Evolutionary conservation across 2,888 invertebrate genomes (phyloP).

Genomic region (Baccha elongata): DNA sequence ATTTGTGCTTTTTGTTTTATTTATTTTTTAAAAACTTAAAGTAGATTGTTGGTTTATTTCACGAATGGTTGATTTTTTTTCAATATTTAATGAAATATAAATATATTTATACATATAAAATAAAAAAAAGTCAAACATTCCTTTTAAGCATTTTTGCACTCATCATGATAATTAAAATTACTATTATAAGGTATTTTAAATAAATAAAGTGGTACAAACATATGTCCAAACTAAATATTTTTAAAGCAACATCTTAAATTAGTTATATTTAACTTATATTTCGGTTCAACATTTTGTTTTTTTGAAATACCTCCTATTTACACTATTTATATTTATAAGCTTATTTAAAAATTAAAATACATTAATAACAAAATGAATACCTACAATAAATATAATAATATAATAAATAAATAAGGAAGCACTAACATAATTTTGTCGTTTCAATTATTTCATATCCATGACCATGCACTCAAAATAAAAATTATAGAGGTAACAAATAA

Average conservation of each 20-base stretch:
- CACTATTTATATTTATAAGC: constrained; percentile 37
- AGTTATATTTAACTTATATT: neutral
- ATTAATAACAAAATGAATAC: neutral
- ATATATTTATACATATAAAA: no score
- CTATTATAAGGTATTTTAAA: no score
- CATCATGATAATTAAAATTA: constrained; percentile 17
- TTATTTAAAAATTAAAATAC: neutral
- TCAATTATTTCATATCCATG: neutral
- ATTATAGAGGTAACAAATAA: no score
- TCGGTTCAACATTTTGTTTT: constrained; percentile 8
- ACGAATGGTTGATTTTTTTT: constrained; percentile 43
- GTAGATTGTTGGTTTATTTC: no score
- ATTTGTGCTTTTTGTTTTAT: constrained; percentile 26
- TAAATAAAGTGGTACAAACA: constrained; percentile 32
- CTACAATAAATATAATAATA: neutral
- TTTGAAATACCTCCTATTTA: constrained; percentile 44
- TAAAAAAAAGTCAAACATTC: no score
- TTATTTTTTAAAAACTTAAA: constrained; percentile 54
- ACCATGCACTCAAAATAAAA: no score
- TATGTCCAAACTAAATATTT: constrained; percentile 42
- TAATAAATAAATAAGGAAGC: constrained; percentile 16
- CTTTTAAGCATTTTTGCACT: constrained; percentile 25
- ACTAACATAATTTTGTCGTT: neutral
- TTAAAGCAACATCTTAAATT: constrained; percentile 21
- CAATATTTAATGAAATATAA: constrained; percentile 11